Percentiles rank a stretch among this genome's conserved stretches.
These are phyloP conservation scores for Neomonachus schauinslandi DNA, from an alignment of 2,113 vertebrate species.

Conservation along the genomic window DNA sequence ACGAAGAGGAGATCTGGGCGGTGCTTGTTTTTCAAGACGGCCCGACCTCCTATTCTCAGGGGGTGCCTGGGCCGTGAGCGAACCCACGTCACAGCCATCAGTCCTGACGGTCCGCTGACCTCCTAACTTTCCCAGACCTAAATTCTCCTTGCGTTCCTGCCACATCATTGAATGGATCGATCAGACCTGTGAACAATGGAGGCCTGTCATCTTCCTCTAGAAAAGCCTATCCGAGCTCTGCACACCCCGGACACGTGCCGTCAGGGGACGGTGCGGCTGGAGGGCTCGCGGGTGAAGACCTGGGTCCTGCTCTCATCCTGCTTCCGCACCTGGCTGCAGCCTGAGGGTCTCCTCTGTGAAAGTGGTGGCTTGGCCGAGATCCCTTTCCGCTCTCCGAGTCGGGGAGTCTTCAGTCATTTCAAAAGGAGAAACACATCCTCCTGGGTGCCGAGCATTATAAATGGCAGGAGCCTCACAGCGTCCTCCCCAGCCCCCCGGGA, in stretches of 20 bases:
- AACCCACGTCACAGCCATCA: not conserved
- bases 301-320: accelerated
- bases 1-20: accelerated
- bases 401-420: no score
- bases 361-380: not conserved
- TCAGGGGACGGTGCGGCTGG: not conserved
- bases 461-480: accelerated
- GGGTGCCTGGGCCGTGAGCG: not conserved
- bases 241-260: accelerated
- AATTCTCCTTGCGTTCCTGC: accelerated
- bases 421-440: not conserved
- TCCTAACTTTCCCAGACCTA: not conserved
- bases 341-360: accelerated
- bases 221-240: accelerated
- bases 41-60: accelerated
- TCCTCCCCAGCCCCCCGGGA: no score
- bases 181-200: accelerated
- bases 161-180: accelerated
- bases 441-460: accelerated
- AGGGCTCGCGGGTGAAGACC: accelerated
- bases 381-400: accelerated
- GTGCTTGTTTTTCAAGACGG: not conserved
- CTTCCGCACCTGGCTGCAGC: not conserved
- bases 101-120: accelerated
- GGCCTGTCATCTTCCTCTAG: not conserved